A percentile compares a stretch with the other conserved stretches of the same genome.
Conservation (phyloP, 2,797 vertebrate genomes). For the Eremophila alpestris region DNA sequence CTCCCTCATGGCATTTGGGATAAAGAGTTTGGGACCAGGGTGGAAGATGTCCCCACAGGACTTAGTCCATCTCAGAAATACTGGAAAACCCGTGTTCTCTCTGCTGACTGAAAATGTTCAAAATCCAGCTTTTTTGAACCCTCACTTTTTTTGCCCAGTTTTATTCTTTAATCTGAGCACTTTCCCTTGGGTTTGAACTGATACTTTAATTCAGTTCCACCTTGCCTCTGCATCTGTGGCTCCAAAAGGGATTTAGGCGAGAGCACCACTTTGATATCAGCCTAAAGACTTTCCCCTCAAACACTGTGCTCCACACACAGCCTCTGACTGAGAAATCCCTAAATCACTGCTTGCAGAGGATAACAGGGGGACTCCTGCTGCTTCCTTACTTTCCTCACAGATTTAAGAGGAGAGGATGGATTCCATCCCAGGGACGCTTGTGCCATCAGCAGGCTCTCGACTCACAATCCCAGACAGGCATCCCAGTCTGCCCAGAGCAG, state of each 20-base stretch:
- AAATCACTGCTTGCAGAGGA: neutral
- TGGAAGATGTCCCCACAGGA: accelerated
- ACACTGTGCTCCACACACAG: accelerated
- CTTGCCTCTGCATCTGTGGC: neutral
- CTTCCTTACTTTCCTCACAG: neutral
- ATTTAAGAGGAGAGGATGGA: neutral
- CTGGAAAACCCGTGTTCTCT: neutral
- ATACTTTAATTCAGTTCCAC: neutral
- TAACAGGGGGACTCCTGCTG: neutral
- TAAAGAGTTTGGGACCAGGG: neutral
- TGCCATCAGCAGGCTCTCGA: neutral
- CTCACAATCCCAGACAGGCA: neutral
- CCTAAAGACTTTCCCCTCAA: neutral
- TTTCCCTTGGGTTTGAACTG: neutral
- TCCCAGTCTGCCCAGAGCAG: neutral
- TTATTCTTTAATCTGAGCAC: neutral
- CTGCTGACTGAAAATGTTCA: neutral
- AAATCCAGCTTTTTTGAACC: neutral
- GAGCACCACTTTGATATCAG: neutral
- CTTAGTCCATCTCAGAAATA: neutral
- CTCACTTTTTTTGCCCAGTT: accelerated
- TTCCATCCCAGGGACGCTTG: neutral
- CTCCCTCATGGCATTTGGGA: neutral
- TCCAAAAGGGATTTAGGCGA: neutral
- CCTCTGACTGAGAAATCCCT: neutral